Evolutionary conservation across 2,113 vertebrate genomes (phyloP), one percentile per base, ranked within the genome.

Genomic region (Balaeniceps rex): DNA sequence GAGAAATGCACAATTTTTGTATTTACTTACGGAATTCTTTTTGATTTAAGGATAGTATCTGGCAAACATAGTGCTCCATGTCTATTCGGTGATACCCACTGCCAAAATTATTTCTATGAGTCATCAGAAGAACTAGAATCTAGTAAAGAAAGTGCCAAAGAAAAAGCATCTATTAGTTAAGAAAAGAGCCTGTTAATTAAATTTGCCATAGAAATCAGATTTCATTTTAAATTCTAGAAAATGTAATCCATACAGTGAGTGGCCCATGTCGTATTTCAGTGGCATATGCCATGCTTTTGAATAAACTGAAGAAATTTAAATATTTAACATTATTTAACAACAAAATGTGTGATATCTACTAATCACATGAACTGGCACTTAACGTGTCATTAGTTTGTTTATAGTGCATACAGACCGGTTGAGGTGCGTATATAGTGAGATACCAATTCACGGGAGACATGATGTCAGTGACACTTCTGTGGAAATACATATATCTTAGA

Each of bases 51-150:
- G 61, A 46, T 14, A 58, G 49, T 44, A 95, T 71, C 94, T 91
- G 83, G 80, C 83, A 87, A 71, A 61, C 44, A 22, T 0, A 0
- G 25, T 52, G 40, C 11, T 68, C 38, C 0, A 0, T n/a, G 55
- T 76, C 80, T 82, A 4, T 61, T 42, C 0, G 0, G 44, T 57
- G 31, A 76, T 55, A 34, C 23, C 44, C 74, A 28, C 54, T 90
- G 77, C 44, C 36, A 49, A 44, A 44, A 58, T 60, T 75, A 61
- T 57, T 87, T 65, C 40, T 71, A 5, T 66, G 52, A 84, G 6
- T 89, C 90, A 95, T 34, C 33, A 71, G n/a, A 63, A 71, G 26
- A 80, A 38, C 55, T 38, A 55, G 16, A 81, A 71, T 76, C 6
- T 40, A 65, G 25, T 6, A 34, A 54, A 19, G 8, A 66, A 74